These are phyloP conservation scores for Macrochelys suwanniensis DNA, from an alignment of 2,797 vertebrate genomes.

Conservation along the genomic window DNA sequence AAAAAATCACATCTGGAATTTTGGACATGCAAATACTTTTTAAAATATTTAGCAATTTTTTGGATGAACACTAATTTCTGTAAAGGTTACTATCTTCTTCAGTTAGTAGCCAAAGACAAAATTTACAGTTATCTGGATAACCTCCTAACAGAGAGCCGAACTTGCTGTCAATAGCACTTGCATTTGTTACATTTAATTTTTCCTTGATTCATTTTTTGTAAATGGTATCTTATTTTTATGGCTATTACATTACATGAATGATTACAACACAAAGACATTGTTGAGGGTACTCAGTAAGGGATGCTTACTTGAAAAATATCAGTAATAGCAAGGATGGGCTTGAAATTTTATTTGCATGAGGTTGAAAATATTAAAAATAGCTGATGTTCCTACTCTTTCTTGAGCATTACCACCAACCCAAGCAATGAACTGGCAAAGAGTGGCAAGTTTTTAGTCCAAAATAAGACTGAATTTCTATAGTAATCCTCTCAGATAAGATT, in stretches of 20 bases:
- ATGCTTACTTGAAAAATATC: not conserved
- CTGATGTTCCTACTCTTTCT: not conserved
- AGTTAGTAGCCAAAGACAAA: constrained; percentile 3
- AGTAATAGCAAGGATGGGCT: not conserved
- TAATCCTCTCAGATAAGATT: not conserved
- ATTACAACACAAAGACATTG: not conserved
- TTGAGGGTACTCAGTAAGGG: not conserved
- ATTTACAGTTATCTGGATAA: not conserved
- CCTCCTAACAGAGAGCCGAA: constrained; percentile 1
- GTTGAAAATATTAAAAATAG: not conserved
- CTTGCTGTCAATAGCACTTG: not conserved
- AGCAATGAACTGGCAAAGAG: not conserved
- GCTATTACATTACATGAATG: not conserved
- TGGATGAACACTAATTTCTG: constrained; percentile 30
- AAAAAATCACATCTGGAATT: constrained; percentile 45
- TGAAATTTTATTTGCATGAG: not conserved
- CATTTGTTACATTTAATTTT: not conserved
- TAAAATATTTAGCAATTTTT: not conserved
- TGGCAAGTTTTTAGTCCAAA: not conserved
- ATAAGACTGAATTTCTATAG: not conserved
- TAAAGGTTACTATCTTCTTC: not conserved
- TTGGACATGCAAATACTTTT: constrained; percentile 34
- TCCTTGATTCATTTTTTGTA: not conserved
- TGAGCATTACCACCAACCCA: not conserved
- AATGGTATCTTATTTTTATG: not conserved